Base-by-base conservation (phyloP, 53 echinoderm and acorn worm genomes). In the Holothuria leucospilota region DNA sequence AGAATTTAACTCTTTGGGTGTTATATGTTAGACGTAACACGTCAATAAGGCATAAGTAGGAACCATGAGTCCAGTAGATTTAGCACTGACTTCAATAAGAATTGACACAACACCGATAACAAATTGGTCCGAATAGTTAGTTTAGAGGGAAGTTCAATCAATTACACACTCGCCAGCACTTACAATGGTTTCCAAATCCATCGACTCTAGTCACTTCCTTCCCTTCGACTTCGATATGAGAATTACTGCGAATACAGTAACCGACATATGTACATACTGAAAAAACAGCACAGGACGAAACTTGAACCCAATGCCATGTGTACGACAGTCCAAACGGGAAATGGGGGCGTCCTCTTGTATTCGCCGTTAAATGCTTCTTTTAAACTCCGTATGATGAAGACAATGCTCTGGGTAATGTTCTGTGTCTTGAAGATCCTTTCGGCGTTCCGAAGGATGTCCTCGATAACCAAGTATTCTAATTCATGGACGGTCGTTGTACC, bases 241-340 rank as follows among this genome's bases (percentile, higher is more conserved):
- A 9, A 7, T 42, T n/a, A 82, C 40, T 82, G 82, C 13, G 82
- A 82, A 41, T 82, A 82, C 82, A 82, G 23, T 13, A 82, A 28
- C 41, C 65, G 29, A 49, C 82, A 82, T 38, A 65, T 40, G 27
- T 82, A 82, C 82, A 82, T 82, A 82, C 82, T 82, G 21, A 59
- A 63, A 39, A 82, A 82, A 82, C 82, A 82, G 16, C 79, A 78
- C 12, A 78, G 30, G 5, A 72, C 73, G 34, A 79, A 79, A 14
- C 24, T 40, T n/a, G 82, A 63, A 15, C 82, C 82, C 20, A 82
- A 29, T 20, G 34, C 39, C 82, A 82, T 82, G 40, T 82, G 82
- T 7, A 82, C 82, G 24, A 82, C 82, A 30, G 82, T 82, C 82
- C 82, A 82, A n/a, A 82, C 65, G 0, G 82, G 82, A 21, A 82